phyloP scores from a whole-genome alignment of 2,113 vertebrate genomes.

The Tinamus guttatus region DNA sequence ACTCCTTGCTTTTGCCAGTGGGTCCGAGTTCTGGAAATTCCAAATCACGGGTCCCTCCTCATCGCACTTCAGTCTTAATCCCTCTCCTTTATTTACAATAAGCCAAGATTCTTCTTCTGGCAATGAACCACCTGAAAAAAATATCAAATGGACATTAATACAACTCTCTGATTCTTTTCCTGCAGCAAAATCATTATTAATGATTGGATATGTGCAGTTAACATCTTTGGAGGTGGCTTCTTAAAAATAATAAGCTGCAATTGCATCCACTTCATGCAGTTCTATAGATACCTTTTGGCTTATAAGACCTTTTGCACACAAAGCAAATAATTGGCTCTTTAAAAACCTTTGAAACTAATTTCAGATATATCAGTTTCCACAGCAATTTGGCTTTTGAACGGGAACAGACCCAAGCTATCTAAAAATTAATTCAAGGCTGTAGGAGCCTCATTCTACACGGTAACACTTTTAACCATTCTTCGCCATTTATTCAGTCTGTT shows the following conservation, averaged over 20 bases:
- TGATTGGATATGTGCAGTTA: background rate
- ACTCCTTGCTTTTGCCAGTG: background rate
- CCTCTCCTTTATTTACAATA: constrained; percentile 67
- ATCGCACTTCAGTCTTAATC: constrained; percentile 58
- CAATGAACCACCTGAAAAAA: constrained; percentile 70
- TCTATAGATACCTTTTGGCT: background rate
- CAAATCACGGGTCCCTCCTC: constrained; percentile 67
- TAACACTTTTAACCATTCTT: constrained; percentile 66
- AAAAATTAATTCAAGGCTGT: constrained; percentile 70
- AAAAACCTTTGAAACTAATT: background rate
- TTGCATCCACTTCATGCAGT: background rate
- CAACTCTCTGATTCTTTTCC: background rate
- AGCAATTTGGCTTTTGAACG: constrained; percentile 42
- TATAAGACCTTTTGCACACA: background rate
- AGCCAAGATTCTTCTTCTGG: constrained; percentile 42
- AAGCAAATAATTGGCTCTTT: background rate
- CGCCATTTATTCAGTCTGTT: constrained; percentile 56
- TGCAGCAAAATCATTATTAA: background rate
- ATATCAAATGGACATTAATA: constrained; percentile 28
- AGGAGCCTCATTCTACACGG: constrained; percentile 65
- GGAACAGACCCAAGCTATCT: constrained; percentile 57
- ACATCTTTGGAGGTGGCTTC: background rate
- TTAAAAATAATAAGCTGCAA: background rate
- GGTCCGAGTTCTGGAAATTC: constrained; percentile 66
- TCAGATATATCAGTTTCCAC: constrained; percentile 6